These are phyloP conservation scores for Tragelaphus buxtoni DNA, from an alignment of 2,113 vertebrate genomes.

Conservation along the genomic window DNA sequence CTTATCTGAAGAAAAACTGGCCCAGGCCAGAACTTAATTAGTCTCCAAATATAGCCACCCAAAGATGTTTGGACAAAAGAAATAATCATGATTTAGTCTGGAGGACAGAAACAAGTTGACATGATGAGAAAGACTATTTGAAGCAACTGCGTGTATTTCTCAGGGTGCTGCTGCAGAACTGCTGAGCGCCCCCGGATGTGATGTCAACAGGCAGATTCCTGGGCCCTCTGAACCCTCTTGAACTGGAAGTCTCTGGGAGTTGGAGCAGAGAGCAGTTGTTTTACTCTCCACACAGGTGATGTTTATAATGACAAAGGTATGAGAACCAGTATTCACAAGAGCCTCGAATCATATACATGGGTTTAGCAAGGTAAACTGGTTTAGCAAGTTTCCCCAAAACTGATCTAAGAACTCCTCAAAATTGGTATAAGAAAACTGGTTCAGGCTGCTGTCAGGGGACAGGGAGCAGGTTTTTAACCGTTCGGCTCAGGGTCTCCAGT, in stretches of 20 bases:
- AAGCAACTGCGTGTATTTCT: neutral
- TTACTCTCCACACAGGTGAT: neutral
- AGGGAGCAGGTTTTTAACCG: fast-evolving
- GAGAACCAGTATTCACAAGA: neutral
- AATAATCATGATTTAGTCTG: neutral
- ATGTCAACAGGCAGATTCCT: neutral
- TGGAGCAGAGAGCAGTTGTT: fast-evolving
- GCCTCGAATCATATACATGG: neutral
- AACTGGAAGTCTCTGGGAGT: no score
- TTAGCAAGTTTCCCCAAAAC: neutral
- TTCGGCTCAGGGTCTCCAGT: neutral
- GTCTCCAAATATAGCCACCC: neutral
- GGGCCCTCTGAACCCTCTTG: no score
- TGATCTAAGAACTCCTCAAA: neutral
- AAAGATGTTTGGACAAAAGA: neutral
- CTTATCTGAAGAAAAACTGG: neutral
- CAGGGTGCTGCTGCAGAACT: fast-evolving
- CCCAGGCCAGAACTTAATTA: neutral
- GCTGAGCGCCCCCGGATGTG: fast-evolving
- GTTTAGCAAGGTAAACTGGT: neutral
- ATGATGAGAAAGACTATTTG: neutral
- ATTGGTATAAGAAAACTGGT: no score
- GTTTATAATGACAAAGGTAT: fast-evolving
- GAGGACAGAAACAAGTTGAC: neutral
- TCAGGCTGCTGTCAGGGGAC: neutral